Conservation (phyloP, 1,140 invertebrate genomes). For the Nymphalis io region DNA sequence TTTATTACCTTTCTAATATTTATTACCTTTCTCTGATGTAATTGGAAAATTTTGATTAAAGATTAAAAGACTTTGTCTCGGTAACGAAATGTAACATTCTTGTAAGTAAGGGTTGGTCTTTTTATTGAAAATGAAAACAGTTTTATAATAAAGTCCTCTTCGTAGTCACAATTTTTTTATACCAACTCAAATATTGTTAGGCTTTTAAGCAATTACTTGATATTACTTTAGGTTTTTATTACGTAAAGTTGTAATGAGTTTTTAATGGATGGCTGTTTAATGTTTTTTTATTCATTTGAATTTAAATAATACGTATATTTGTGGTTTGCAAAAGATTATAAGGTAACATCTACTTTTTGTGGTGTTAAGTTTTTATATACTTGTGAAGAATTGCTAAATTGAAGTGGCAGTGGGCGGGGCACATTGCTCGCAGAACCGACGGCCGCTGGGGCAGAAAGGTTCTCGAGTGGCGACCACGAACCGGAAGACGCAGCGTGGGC, state of each 20-base stretch:
- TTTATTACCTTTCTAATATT: constrained; percentile 61
- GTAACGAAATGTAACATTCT: constrained; percentile 45
- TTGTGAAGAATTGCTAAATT: too few species aligned
- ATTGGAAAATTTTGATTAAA: constrained; percentile 68
- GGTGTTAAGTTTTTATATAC: too few species aligned
- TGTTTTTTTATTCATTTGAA: not conserved
- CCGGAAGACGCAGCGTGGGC: too few species aligned
- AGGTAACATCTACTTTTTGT: too few species aligned
- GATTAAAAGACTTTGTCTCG: constrained; percentile 55
- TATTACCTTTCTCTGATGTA: constrained; percentile 52
- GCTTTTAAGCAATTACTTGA: constrained; percentile 19
- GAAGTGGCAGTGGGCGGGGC: too few species aligned
- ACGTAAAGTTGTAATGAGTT: constrained; percentile 1
- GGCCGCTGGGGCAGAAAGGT: too few species aligned
- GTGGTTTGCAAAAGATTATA: too few species aligned
- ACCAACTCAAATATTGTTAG: not conserved
- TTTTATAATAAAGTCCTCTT: not conserved
- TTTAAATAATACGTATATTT: too few species aligned
- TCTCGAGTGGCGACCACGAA: too few species aligned
- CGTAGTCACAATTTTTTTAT: constrained; percentile 3
- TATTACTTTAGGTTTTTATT: constrained; percentile 6
- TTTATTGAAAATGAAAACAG: constrained; percentile 25
- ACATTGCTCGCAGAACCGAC: too few species aligned
- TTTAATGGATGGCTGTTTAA: not conserved
- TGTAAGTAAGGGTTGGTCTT: constrained; percentile 34